Evolutionary conservation across 2,113 vertebrate genomes (phyloP), one percentile per base, ranked within the genome.

Genomic region (Carlito syrichta): DNA sequence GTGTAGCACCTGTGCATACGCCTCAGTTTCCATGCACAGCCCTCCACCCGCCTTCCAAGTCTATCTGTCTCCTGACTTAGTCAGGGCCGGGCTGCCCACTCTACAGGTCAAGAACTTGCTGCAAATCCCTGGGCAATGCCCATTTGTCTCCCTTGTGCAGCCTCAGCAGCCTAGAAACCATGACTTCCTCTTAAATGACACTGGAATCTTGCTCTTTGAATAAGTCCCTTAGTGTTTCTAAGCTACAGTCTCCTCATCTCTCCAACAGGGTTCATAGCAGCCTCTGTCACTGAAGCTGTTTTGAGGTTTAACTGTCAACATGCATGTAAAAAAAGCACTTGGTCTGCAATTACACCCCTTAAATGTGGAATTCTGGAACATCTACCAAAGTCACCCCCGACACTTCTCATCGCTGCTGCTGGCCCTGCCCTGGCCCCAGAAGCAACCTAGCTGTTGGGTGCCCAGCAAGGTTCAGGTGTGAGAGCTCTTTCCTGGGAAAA

Each of bases 151-250:
- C 30, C 81, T 56, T 76, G 81, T 17, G 17, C 40, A 84, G 90
- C 63, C 94, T 96, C 89, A 82, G 84, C 88, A 86, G 93, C 94
- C 60, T 62, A 88, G 97, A 82, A 97, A 58, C 91, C 94, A 96
- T 40, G 91, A 93, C 93, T 30, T 45, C 56, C 52, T 76, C 86
- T 27, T 35, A 63, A 93, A 94, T 79, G 84, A 78, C 94, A 97
- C 71, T 43, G 77, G 56, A 27, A 16, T 16, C 50, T 25, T n/a
- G 89, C 73, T 62, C 7, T 69, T 66, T 25, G 9, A 8, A 22
- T 20, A 32, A 73, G n/a, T 22, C 19, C 25, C 40, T 89, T n/a
- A 19, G 2, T 30, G n/a, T n/a, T 22, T 89, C n/a, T 8, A 60
- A 48, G 40, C 12, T 48, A 6, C 3, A 3, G 85, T 20, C 38